These are phyloP conservation scores for Colinus virginianus DNA, from an alignment of 2,113 vertebrate genomes.

Conservation along the genomic window DNA sequence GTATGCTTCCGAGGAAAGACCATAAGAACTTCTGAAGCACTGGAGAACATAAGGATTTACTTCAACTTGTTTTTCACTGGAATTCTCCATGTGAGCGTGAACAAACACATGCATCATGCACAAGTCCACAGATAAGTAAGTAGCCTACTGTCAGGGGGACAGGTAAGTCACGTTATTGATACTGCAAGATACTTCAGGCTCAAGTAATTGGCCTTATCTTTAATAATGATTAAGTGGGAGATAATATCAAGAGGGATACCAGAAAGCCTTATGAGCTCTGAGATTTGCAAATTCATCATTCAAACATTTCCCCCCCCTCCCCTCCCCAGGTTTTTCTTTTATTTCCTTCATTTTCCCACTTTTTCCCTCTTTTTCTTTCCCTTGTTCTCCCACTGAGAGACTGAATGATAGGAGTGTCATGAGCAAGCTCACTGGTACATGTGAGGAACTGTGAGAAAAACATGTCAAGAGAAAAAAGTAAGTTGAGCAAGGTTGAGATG, in stretches of 20 bases:
- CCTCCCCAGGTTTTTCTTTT: too few species aligned
- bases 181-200: neutral
- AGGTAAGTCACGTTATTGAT: fast-evolving
- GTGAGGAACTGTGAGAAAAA: neutral
- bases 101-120: neutral
- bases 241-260: neutral
- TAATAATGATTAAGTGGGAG: neutral
- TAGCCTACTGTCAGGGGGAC: neutral
- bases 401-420: neutral
- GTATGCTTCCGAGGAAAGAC: neutral
- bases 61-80: neutral
- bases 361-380: too few species aligned
- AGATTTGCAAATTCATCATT: neutral
- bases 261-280: neutral
- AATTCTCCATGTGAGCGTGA: neutral
- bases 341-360: too few species aligned
- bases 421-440: neutral
- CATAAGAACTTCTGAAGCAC: neutral
- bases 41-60: neutral
- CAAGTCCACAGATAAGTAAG: neutral
- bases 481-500: neutral
- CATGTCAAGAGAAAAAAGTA: neutral
- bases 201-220: neutral
- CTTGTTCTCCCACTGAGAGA: neutral
- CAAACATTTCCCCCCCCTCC: neutral